Base-by-base conservation (phyloP, 1,140 invertebrate species). In the Papilio dardanus region DNA sequence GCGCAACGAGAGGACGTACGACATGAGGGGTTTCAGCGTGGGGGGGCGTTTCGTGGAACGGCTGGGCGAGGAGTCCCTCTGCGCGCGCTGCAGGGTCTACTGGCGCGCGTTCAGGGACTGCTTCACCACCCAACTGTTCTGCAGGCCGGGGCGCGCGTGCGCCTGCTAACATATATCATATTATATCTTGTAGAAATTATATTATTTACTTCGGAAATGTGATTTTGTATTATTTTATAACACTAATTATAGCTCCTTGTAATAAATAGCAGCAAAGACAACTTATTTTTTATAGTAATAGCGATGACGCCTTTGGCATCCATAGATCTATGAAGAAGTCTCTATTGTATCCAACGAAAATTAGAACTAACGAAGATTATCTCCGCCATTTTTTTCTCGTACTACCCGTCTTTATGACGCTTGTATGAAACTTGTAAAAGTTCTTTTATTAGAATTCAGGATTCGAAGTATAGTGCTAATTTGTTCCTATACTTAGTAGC, bases 31-130 rank as follows among this genome's bases (percentile, higher is more conserved):
- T 10, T 40, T 40, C 16, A 37, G 19, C 2, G 21, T 40, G 10
- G 67, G 67, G 31, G 19, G 19, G n/a, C 42, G 71, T 28, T 50
- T 50, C 30, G 42, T 8, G 21, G 71, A 33, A 28, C 42, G 42
- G 4, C 3, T 31, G 68, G 50, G 24, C 16, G 65, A 31, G 77
- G 24, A 50, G 12, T 83, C 85, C 16, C 76, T 88, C n/a, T 89
- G 88, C 71, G 81, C 80, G 28, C 66, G 84, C 21, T 91, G 89
- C 74, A 81, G 83, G 28, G 66, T 74, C 21, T 91, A 86, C 77
- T 88, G 87, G 88, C 78, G 84, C 24, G 68, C 82, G 8, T 37
- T 88, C 50, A 76, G 85, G 3, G 79, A 71, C 16, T 82, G 77
- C 30, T 37, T 90, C 37, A 54, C 75, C 14, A 74, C 78, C 31